Base-by-base conservation (phyloP, 2,888 invertebrate species). In the Cordilura impudica region DNA sequence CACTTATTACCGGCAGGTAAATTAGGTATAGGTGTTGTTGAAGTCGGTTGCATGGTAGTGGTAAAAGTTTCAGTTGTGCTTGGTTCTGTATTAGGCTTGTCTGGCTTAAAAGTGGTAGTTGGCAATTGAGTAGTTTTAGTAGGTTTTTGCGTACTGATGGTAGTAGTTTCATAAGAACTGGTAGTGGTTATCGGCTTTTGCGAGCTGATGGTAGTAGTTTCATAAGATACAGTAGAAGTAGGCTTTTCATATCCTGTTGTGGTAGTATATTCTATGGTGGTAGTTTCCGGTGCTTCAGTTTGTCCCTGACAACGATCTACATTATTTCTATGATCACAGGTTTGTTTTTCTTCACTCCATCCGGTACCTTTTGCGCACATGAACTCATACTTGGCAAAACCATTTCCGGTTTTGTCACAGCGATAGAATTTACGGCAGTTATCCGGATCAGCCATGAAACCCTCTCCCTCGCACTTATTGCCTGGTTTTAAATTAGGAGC, bases 341-440 rank as follows among this genome's bases (percentile, higher is more conserved):
- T 91, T 83, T 92, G 91, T 61, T 92, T 89, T n/a, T 91, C 90
- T 84, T 92, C 91, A 84, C 93, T 93, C 94, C 94, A 94, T 12
- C 92, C 92, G 0, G 94, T 94, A 29, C 93, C 94, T 70, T 92
- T 91, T 0, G 92, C 93, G 83, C 94, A 94, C 66, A 90, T 88
- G 83, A 93, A 94, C 56, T 93, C 92, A 83, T 86, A 82, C 45
- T 83, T 85, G 0, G 80, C 66, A 70, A 83, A 86, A 0, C 90
- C 90, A 21, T 90, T 89, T 0, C 90, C 91, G 74, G 91, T 90
- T 56, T 89, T 88, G 0, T 93, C 93, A 82, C 93, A 93, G 47
- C 93, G 90, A 80, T 92, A 92, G 86, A 93, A 93, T 83, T 92
- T 92, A 12, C 87, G 90, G 78, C 93, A 93, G 81, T 93, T 90